A percentile compares a stretch with the other conserved stretches of the same genome.
Evolutionary conservation across 2,113 vertebrate species (phyloP).

Genomic region (Saimiri boliviensis): DNA sequence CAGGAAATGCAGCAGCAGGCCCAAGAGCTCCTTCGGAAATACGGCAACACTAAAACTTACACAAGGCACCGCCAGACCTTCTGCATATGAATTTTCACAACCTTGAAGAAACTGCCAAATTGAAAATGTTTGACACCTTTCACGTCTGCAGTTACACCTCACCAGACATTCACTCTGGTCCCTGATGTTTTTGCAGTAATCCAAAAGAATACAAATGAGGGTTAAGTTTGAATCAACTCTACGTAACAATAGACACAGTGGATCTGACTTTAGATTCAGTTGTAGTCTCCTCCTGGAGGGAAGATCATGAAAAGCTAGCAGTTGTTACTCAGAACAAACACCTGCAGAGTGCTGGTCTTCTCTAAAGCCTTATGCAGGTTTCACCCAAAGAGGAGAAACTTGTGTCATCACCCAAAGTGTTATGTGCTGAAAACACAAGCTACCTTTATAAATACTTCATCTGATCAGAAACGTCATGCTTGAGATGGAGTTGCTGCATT

Average conservation of each 20-base stretch:
- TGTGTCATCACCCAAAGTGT: constrained; percentile 47
- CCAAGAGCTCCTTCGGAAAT: constrained; percentile 84
- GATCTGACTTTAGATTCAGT: not conserved
- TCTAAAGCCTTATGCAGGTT: constrained; percentile 62
- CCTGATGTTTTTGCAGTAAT: not conserved
- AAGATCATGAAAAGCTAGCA: constrained; percentile 16
- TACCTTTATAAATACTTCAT: constrained; percentile 60
- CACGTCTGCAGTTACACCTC: not conserved
- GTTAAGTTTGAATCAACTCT: not conserved
- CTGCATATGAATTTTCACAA: constrained; percentile 56
- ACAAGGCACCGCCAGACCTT: constrained; percentile 77
- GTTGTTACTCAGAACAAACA: not conserved
- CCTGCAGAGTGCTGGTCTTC: not conserved
- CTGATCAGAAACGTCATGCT: not conserved
- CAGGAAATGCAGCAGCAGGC: constrained; percentile 80
- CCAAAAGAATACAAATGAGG: constrained; percentile 13
- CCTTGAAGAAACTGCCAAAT: not conserved
- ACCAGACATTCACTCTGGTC: not conserved
- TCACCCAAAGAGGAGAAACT: constrained; percentile 59
- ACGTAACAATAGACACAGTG: not conserved
- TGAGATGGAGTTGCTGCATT: not conserved
- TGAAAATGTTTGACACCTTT: not conserved
- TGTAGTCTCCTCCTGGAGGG: constrained; percentile 20
- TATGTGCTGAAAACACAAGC: constrained; percentile 41
- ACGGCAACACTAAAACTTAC: constrained; percentile 65